Evolutionary conservation across 2,797 vertebrate genomes (phyloP), one percentile per base, ranked within the genome.

Genomic region (Psittacula echo): DNA sequence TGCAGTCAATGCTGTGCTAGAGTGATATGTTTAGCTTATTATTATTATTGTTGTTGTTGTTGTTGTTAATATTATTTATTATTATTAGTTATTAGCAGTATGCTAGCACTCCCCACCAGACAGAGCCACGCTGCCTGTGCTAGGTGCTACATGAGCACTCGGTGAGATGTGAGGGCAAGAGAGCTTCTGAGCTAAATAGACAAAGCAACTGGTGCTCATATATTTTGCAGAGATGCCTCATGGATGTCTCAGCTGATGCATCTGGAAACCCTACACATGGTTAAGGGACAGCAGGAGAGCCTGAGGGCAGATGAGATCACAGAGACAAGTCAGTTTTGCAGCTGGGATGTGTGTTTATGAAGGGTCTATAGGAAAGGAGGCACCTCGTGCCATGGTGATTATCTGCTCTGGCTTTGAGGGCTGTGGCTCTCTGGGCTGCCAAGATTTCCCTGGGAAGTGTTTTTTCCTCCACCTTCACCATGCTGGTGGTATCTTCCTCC

Each of bases 1-100:
- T 95, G 85, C 75, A 94, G 93, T 94, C 93, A 93, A 18, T 78
- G 87, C 44, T 79, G 65, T 87, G 76, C 74, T 74, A 73, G 89
- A 85, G 62, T 85, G 71, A 90, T 96, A 51, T 32, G 3, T 56
- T 90, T 73, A 89, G 53, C 34, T 14, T n/a, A 27, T 3, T 32
- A 30, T 20, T 70, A 47, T 47, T 81, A 30, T 50, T 54, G 7
- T 13, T 62, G 10, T 44, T 44, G 10, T 39, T 39, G 37, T 39
- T 39, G 37, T 39, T 42, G 29, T 42, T 44, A 21, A 16, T 44
- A 44, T 16, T 44, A 41, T 29, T 18, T 39, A 17, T 27, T 41
- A 62, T 41, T 62, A 39, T 12, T 62, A 41, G 39, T 62, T 62
- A 29, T 41, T 50, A 89, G 37, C 64, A 39, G 13, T 7, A 29